Base-by-base conservation (phyloP, 2,888 invertebrate species). In the Nemotelus pantherinus region DNA sequence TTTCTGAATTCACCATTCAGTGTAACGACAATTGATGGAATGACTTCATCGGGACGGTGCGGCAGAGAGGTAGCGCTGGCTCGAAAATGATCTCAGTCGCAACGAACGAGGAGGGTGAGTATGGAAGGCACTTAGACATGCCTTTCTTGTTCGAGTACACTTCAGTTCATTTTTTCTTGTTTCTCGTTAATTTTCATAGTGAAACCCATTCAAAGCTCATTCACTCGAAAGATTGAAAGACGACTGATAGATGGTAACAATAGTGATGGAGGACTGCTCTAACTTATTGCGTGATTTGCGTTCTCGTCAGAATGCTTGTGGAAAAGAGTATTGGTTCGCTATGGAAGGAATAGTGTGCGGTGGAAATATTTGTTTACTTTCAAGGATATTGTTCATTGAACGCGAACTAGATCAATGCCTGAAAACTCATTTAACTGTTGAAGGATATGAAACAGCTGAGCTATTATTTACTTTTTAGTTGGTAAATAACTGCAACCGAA, bases 121-220 rank as follows among this genome's bases (percentile, higher is more conserved):
- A 65, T 45, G 65, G 44, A 41, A 44, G 57, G 71, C 55, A 71
- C 71, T 71, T 71, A 71, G 71, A 71, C 71, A 71, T 71, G 41
- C 44, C 44, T 57, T 71, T 57, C 9, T 9, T 9, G 6, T 10
- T 53, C 43, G 45, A 57, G 71, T 44, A 55, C 55, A 43, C 71
- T 71, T 57, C 71, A 71, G 55, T 71, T 71, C 55, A 71, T 71
- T 57, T 71, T 43, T 41, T 55, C 44, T 71, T 55, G n/a, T 57
- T 71, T 44, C 6, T n/a, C 55, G 10, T 25, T 41, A 57, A 68
- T 45, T 57, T 57, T 44, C 57, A 71, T 55, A 43, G 10, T 5
- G 55, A 43, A 71, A 43, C 48, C 43, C 44, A n/a, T 45, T 45
- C 45, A 45, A 41, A n/a, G 71, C 55, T 71, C 71, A 48, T 71